phyloP scores from a whole-genome alignment of 2,113 vertebrate genomes.

The Otocyon megalotis region DNA sequence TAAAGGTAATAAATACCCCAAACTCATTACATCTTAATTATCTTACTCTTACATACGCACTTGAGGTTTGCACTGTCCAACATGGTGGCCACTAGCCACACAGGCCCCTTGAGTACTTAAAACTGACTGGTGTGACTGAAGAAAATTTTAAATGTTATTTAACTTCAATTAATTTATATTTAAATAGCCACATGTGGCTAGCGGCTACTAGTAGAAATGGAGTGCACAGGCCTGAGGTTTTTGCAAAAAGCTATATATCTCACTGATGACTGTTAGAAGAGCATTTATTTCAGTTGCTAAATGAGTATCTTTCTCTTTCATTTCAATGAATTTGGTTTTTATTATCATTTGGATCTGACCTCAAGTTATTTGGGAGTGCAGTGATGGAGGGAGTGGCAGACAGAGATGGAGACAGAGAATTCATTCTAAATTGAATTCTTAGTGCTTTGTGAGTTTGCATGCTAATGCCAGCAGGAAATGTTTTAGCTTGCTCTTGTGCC shows the following conservation, averaged over 20 bases:
- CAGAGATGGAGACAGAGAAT: background rate
- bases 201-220: background rate
- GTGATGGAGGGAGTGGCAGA: background rate
- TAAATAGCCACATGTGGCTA: background rate
- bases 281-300: background rate
- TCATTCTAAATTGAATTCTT: background rate
- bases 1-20: slow-evolving; percentile 2
- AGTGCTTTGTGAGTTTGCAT: background rate
- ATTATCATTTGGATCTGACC: background rate
- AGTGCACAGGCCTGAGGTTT: background rate
- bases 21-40: background rate
- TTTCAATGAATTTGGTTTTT: background rate
- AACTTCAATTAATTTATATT: background rate
- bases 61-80: background rate
- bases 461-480: slow-evolving; percentile 28
- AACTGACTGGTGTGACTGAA: background rate
- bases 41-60: background rate
- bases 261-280: background rate
- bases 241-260: background rate
- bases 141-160: background rate
- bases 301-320: slow-evolving; percentile 1
- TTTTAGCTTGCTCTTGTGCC: background rate
- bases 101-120: background rate
- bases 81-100: background rate
- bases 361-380: background rate